Evolutionary conservation across 1,140 invertebrate species (phyloP).

Genomic region (Ctenoplectra terminalis): DNA sequence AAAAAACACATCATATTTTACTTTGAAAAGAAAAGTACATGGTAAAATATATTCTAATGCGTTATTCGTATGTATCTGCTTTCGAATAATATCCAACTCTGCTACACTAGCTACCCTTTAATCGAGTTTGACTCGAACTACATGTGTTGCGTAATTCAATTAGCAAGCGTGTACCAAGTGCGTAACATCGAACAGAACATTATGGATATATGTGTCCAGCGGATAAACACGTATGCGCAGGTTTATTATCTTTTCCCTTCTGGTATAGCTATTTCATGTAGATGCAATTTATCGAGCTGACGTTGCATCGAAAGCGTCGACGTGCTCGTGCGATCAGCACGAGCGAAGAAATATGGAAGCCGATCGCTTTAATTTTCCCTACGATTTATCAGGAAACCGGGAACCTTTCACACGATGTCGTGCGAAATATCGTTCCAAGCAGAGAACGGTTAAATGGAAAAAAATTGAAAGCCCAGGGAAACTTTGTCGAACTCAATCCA

Average conservation of each 20-base stretch:
- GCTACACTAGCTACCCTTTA: background rate
- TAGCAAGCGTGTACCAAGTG: constrained; percentile 6
- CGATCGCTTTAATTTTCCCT: background rate
- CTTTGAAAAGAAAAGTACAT: no score
- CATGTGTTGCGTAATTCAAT: constrained; percentile 51
- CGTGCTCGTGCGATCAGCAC: background rate
- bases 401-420: background rate
- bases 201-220: background rate
- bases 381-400: background rate
- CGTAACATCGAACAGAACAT: constrained; percentile 5
- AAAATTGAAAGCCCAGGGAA: background rate
- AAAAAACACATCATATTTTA: no score
- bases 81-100: background rate
- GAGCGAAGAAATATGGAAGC: background rate
- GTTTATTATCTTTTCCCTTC: constrained; percentile 32
- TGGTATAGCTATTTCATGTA: background rate
- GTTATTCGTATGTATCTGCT: background rate
- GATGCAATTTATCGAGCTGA: constrained; percentile 12
- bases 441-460: background rate
- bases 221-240: constrained; percentile 17
- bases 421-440: background rate
- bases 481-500: background rate
- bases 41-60: background rate
- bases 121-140: constrained; percentile 33
- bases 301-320: background rate